These are phyloP conservation scores for Macrobrachium rosenbergii DNA, from an alignment of 1,140 invertebrate genomes.

Conservation along the genomic window DNA sequence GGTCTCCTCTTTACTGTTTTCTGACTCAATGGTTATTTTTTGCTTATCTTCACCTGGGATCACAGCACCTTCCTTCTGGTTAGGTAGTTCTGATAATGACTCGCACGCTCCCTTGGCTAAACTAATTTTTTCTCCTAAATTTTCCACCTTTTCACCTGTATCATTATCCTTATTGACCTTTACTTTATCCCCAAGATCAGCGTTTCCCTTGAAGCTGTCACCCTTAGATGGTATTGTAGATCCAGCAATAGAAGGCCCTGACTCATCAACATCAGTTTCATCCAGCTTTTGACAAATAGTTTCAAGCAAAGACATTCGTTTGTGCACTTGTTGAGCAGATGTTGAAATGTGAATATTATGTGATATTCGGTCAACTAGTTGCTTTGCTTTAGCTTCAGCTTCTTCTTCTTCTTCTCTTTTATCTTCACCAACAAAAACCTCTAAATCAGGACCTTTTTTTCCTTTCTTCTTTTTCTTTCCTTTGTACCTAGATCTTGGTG, in stretches of 20 bases:
- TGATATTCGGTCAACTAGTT: slow-evolving; percentile 54
- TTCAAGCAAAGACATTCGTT: slow-evolving; percentile 52
- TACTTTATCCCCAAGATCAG: too few species aligned
- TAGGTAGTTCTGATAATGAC: not conserved
- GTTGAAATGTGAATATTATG: slow-evolving; percentile 50
- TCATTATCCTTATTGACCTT: slow-evolving; percentile 5
- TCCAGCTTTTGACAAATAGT: slow-evolving; percentile 57
- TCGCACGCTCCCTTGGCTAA: not conserved
- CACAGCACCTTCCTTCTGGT: not conserved
- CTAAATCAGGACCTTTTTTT: slow-evolving; percentile 48
- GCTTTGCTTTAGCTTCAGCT: slow-evolving; percentile 44
- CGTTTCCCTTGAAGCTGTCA: too few species aligned
- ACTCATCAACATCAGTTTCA: slow-evolving; percentile 11
- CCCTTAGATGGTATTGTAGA: too few species aligned
- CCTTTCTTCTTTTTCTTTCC: slow-evolving; percentile 41
- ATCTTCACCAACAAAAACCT: slow-evolving; percentile 47
- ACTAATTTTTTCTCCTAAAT: not conserved
- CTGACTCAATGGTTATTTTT: not conserved
- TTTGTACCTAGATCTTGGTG: slow-evolving; percentile 31
- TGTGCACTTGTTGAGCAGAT: slow-evolving; percentile 47
- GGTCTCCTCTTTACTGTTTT: not conserved
- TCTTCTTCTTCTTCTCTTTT: slow-evolving; percentile 41
- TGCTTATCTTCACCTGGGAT: not conserved
- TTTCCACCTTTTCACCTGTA: slow-evolving; percentile 8
- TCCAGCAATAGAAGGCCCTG: too few species aligned